Base-by-base conservation (phyloP, 2,797 vertebrate genomes). In the Anas bernieri region DNA sequence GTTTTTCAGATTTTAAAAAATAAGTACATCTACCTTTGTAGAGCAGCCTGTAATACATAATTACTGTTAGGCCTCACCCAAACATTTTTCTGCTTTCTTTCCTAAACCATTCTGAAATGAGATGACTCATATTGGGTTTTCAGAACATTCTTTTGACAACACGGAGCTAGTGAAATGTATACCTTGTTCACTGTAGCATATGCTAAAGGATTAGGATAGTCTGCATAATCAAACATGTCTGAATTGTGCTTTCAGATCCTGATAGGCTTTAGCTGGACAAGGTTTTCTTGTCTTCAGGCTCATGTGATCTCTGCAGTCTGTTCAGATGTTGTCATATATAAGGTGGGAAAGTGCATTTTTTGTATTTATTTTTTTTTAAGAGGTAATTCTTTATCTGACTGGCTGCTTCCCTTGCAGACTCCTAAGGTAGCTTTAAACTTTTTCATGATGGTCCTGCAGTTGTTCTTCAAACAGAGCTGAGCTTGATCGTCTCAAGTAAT, bases 31-130 rank as follows among this genome's bases (percentile, higher is more conserved):
- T 83, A 55, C 86, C n/a, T 81, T 6, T 41, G 69, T 54, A 56
- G 59, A 92, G 74, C 76, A 77, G 64, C 45, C 78, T 84, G 81
- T 90, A 94, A 78, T 78, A 83, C 55, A 12, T 84, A 84, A 91
- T 95, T 93, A 82, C 54, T 33, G 70, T 59, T 82, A 82, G 75
- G 37, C 75, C 78, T 92, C 82, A 93, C 92, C 88, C 93, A 93
- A 92, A 91, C 77, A 81, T 41, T 91, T 35, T 93, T 69, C 66
- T 81, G 28, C 83, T 90, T 83, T 46, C 86, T 92, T 81, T 90
- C 55, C 74, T 92, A 90, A 96, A 58, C 45, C 7, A 1, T 81
- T 78, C 77, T 86, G 88, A 86, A 90, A 78, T 11, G 58, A 92
- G 83, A 72, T 93, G 94, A 92, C 83, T 94, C 86, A 86, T 0